Evolutionary conservation across 2,888 invertebrate species (phyloP).

Genomic region (Helicoverpa assulta): DNA sequence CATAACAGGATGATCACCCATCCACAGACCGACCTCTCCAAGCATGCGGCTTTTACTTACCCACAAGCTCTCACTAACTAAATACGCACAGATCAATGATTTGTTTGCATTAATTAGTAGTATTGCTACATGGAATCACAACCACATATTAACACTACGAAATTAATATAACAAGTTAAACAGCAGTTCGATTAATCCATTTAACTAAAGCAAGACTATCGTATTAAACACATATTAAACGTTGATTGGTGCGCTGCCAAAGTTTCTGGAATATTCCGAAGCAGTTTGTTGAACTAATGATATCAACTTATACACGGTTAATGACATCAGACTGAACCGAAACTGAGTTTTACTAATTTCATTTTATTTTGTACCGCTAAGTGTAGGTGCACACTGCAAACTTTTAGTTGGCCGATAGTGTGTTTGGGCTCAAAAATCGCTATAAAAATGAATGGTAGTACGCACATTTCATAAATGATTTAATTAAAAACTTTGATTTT

Average conservation of each 20-base stretch:
- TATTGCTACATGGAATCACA: background rate
- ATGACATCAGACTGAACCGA: slow-evolving; percentile 52
- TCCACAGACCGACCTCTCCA: no score
- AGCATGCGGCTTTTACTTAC: no score
- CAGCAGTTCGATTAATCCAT: slow-evolving; percentile 9
- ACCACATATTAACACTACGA: background rate
- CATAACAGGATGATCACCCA: no score
- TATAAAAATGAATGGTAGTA: no score
- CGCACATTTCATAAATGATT: no score
- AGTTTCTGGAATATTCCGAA: slow-evolving; percentile 39
- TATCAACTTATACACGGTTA: slow-evolving; percentile 56
- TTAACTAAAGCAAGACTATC: slow-evolving; percentile 28
- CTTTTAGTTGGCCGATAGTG: no score
- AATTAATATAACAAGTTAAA: slow-evolving; percentile 5
- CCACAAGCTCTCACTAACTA: background rate
- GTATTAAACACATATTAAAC: slow-evolving; percentile 35
- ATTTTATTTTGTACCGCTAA: slow-evolving; percentile 49
- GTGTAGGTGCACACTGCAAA: no score
- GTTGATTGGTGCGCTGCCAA: slow-evolving; percentile 47
- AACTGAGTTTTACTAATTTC: slow-evolving; percentile 55
- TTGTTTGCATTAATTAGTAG: slow-evolving; percentile 2
- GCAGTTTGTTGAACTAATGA: slow-evolving; percentile 43
- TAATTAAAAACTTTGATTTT: no score
- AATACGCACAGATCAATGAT: background rate
- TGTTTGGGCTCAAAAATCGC: no score